Conservation (phyloP, 2,888 invertebrate species). For the Nowickia ferox region DNA sequence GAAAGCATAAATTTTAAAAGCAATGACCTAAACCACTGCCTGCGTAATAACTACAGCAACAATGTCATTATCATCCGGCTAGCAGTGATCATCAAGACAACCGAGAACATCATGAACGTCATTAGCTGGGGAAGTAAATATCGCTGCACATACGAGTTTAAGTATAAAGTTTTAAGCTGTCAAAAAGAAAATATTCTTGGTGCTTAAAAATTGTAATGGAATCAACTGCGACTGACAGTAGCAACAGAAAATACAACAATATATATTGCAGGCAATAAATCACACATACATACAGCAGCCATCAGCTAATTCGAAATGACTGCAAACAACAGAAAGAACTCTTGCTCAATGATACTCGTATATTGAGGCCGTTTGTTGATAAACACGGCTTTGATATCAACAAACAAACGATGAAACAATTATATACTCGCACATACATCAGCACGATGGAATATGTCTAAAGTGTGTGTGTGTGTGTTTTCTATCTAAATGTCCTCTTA, state of each 20-base stretch:
- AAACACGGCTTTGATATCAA: too few relatives aligned
- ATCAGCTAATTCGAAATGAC: not conserved
- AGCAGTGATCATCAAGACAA: constrained; percentile 33
- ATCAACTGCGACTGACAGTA: constrained; percentile 7
- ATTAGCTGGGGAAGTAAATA: constrained; percentile 37
- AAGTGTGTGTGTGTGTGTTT: too few relatives aligned
- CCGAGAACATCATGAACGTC: constrained; percentile 16
- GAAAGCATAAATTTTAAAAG: constrained; percentile 51
- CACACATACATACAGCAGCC: not conserved
- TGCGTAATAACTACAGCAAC: constrained; percentile 15
- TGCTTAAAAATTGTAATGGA: constrained; percentile 1
- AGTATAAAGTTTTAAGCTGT: not conserved
- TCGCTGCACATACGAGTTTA: not conserved
- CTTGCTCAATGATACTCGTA: not conserved
- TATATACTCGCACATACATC: too few relatives aligned
- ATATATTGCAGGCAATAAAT: not conserved
- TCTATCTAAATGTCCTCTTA: too few relatives aligned
- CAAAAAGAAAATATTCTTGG: constrained; percentile 1
- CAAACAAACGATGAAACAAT: too few relatives aligned
- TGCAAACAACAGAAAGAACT: not conserved
- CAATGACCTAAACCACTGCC: constrained; percentile 59
- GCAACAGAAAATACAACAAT: not conserved
- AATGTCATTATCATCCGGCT: constrained; percentile 32
- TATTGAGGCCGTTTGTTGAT: too few relatives aligned
- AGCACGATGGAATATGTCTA: too few relatives aligned